Percentiles rank a stretch among this genome's conserved stretches.
phyloP scores from a whole-genome alignment of 2,888 invertebrate genomes.

The Spisula subtruncata region DNA sequence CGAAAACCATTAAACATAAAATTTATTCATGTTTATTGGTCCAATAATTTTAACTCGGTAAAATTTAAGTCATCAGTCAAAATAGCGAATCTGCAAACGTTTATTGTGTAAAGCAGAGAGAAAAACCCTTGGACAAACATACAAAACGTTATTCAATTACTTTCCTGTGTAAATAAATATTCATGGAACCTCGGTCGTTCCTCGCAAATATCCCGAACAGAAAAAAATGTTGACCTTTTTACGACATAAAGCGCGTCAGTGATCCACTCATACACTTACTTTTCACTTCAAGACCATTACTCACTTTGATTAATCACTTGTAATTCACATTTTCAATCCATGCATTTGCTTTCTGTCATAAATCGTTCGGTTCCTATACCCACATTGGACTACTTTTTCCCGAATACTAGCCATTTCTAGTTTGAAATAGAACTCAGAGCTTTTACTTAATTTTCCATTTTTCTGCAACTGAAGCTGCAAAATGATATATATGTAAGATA shows the following conservation, averaged over 20 bases:
- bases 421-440: conserved; percentile 1
- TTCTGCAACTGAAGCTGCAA: conserved; percentile 27
- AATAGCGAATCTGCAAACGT: no score
- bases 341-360: conserved; percentile 34
- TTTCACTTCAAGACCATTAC: conserved; percentile 7
- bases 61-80: no score
- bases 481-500: not conserved
- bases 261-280: conserved; percentile 21
- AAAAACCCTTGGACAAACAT: not conserved
- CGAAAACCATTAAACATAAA: no score
- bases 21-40: no score
- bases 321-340: conserved; percentile 33
- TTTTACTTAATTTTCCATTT: conserved; percentile 29
- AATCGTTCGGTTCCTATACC: conserved; percentile 23
- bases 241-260: not conserved
- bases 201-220: no score
- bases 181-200: not conserved
- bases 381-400: conserved; percentile 21
- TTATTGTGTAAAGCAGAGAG: not conserved
- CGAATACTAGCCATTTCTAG: conserved; percentile 28
- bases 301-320: not conserved
- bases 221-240: not conserved
- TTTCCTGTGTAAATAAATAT: not conserved
- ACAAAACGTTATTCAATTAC: not conserved
- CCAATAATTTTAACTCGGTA: no score